Base-by-base conservation (phyloP, 1,140 invertebrate species). In the Trichogramma pretiosum region DNA sequence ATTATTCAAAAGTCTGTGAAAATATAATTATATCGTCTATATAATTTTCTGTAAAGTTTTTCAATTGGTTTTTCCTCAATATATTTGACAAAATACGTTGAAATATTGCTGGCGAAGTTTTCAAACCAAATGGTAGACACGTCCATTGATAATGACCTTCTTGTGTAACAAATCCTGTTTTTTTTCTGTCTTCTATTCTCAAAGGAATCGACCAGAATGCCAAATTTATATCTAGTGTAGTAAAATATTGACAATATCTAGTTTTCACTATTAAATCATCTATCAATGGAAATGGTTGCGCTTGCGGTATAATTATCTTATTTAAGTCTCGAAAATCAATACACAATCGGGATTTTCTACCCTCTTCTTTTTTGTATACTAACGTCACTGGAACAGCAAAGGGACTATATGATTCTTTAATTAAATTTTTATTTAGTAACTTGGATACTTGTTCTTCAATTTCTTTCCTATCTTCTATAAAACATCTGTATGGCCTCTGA, bases 11-110 rank as follows among this genome's bases (percentile, higher is more conserved):
- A 13, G 39, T 14, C 2, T 67, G 55, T 5, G 61, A 61, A 46
- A 60, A 64, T 28, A 67, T 53, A 28, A 65, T 30, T 22, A 65
- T 63, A 47, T 66, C 62, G 52, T 63, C 59, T 37, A 63, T 59
- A 36, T 57, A 61, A 39, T 57, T 57, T 46, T 56, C 46, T 13
- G 49, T 21, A 45, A 60, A 60, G 18, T 56, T 30, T 43, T 46
- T 46, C 5, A 60, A 30, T 14, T 61, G 54, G 30, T 60, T 17
- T 52, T 65, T 63, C 50, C 56, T 56, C 22, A 63, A 26, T 22
- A 62, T 58, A 32, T 55, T 64, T 33, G 37, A 24, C 36, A 55
- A 34, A 22, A 55, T 32, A 35, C 49, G 41, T 48, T 55, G 46
- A 36, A 55, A 55, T 23, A 52, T 52, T 16, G 50, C 44, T 13